Conservation (phyloP, 2,113 vertebrate genomes). For the Hydropotes inermis region DNA sequence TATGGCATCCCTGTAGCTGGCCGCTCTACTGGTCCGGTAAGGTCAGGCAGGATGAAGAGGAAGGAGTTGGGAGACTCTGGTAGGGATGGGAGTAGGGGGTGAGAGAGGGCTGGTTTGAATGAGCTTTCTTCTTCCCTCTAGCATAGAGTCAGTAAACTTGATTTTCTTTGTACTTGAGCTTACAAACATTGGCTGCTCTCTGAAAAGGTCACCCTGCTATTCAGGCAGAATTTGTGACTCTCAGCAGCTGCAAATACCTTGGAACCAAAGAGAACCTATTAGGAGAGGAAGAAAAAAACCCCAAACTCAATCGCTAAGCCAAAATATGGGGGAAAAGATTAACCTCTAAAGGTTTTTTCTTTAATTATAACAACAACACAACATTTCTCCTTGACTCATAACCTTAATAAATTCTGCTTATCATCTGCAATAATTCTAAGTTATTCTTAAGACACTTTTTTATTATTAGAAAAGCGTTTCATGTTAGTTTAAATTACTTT, state of each 20-base stretch:
- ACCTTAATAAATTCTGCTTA: conserved; percentile 48
- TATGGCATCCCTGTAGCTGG: neutral
- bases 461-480: conserved; percentile 15
- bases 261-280: conserved; percentile 13
- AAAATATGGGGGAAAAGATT: neutral
- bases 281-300: neutral
- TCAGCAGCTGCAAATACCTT: conserved; percentile 27
- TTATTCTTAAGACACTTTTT: conserved; percentile 32
- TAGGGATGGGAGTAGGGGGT: neutral
- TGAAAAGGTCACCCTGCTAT: conserved; percentile 50
- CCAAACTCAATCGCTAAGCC: neutral
- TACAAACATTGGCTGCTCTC: conserved; percentile 26
- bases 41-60: neutral
- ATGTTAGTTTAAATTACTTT: conserved; percentile 18
- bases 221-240: conserved; percentile 43
- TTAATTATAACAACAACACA: neutral
- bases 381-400: conserved; percentile 50
- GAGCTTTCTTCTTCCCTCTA: neutral
- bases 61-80: neutral
- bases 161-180: conserved; percentile 25
- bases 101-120: neutral
- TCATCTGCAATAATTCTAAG: neutral
- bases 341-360: neutral
- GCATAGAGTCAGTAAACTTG: neutral
- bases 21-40: neutral